phyloP scores from a whole-genome alignment of 1,140 invertebrate species.

The Pogonognathellus flavescens region DNA sequence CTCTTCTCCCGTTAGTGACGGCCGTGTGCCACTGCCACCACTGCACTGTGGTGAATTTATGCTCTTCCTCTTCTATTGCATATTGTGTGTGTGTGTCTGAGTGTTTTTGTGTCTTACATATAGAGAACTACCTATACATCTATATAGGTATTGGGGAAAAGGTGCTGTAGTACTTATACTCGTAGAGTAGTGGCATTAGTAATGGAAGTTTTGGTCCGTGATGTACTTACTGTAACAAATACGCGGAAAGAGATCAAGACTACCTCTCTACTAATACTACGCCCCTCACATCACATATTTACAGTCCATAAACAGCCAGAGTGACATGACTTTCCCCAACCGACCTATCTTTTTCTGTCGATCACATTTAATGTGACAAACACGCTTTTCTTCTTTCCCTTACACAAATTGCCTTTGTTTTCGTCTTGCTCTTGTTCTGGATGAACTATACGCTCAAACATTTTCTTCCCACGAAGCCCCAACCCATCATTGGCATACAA shows the following conservation, averaged over 20 bases:
- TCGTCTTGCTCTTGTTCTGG: neutral
- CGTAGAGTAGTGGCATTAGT: too few relatives aligned
- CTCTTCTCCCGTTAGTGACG: too few relatives aligned
- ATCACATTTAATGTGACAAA: neutral
- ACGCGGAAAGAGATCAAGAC: too few relatives aligned
- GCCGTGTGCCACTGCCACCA: too few relatives aligned
- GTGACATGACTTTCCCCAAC: conserved; percentile 51
- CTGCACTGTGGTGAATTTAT: too few relatives aligned
- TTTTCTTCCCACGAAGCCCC: neutral
- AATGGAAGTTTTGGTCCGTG: too few relatives aligned
- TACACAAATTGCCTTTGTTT: neutral
- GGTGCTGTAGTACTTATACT: too few relatives aligned
- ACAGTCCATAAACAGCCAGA: conserved; percentile 54
- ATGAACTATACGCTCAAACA: neutral
- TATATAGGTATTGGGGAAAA: neutral
- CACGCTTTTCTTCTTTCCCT: conserved; percentile 5
- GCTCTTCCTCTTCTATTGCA: too few relatives aligned
- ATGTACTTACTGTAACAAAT: too few relatives aligned
- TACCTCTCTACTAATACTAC: neutral
- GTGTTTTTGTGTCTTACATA: too few relatives aligned
- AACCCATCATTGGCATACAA: neutral
- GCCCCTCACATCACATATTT: conserved; percentile 49
- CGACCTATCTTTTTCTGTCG: conserved; percentile 34
- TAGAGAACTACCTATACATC: neutral
- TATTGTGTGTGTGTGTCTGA: too few relatives aligned